These are phyloP conservation scores for Elachura formosa DNA, from an alignment of 2,113 vertebrate genomes.

Conservation along the genomic window DNA sequence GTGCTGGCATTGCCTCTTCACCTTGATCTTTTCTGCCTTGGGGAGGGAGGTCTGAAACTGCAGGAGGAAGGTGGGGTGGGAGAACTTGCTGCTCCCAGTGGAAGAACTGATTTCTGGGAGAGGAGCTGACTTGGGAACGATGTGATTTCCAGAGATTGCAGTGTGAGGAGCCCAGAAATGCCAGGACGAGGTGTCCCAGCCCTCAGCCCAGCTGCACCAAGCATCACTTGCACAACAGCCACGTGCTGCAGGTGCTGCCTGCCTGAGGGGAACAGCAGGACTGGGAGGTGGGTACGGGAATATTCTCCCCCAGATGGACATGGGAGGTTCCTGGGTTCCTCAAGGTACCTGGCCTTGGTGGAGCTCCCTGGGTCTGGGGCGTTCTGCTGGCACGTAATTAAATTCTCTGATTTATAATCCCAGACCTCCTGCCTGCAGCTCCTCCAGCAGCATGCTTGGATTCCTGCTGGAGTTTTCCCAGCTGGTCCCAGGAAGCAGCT, in stretches of 20 bases:
- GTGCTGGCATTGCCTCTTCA: neutral
- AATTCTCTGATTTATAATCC: neutral
- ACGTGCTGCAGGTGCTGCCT: neutral
- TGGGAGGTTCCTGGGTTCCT: neutral
- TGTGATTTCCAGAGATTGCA: accelerated
- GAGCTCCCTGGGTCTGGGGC: neutral
- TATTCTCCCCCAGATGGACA: accelerated
- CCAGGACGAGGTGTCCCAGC: accelerated
- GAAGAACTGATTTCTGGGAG: neutral
- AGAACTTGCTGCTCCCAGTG: neutral
- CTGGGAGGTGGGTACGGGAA: neutral
- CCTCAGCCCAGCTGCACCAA: neutral
- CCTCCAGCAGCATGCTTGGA: neutral
- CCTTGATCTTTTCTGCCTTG: neutral
- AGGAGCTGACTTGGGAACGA: neutral
- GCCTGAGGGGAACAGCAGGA: neutral
- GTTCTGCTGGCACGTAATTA: neutral
- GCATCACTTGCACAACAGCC: neutral
- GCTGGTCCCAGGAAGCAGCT: neutral
- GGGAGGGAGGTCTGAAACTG: neutral
- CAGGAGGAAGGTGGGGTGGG: neutral
- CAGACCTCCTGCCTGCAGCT: neutral
- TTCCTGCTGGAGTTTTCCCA: neutral
- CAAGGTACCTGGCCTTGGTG: neutral
- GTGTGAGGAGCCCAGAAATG: neutral